Evolutionary conservation across 2,113 vertebrate species (phyloP).

Genomic region (Chaetodon trifascialis): DNA sequence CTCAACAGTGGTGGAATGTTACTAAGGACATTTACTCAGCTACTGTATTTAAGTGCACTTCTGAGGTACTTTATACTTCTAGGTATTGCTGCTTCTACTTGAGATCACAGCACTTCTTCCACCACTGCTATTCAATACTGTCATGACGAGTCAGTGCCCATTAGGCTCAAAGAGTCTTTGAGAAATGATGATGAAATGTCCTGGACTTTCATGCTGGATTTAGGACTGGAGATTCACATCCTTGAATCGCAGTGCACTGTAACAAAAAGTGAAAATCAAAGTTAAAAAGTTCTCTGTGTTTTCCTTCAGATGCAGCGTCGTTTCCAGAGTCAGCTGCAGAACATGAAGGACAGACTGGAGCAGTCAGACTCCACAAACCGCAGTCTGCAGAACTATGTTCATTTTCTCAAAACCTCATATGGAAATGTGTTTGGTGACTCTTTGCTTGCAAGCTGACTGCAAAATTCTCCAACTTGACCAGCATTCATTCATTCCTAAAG

Average conservation of each 20-base stretch:
- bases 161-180: too few relatives aligned
- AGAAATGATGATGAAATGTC: too few relatives aligned
- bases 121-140: too few relatives aligned
- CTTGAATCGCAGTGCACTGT: neutral
- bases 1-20: neutral
- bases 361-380: conserved; percentile 94
- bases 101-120: too few relatives aligned
- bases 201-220: too few relatives aligned
- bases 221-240: neutral
- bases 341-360: conserved; percentile 90
- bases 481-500: neutral
- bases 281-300: neutral
- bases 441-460: conserved; percentile 80
- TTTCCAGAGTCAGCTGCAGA: conserved; percentile 89
- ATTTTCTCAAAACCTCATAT: conserved; percentile 94
- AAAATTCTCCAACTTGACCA: neutral
- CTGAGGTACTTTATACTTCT: neutral
- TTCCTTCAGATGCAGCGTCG: conserved; percentile 86
- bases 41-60: neutral
- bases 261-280: neutral
- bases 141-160: too few relatives aligned
- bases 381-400: conserved; percentile 94
- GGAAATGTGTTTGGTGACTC: conserved; percentile 91
- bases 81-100: too few relatives aligned
- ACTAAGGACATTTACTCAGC: neutral